Percentiles rank a stretch among this genome's conserved stretches.
Conservation (phyloP, 1,140 invertebrate species). For the Atta cephalotes region DNA sequence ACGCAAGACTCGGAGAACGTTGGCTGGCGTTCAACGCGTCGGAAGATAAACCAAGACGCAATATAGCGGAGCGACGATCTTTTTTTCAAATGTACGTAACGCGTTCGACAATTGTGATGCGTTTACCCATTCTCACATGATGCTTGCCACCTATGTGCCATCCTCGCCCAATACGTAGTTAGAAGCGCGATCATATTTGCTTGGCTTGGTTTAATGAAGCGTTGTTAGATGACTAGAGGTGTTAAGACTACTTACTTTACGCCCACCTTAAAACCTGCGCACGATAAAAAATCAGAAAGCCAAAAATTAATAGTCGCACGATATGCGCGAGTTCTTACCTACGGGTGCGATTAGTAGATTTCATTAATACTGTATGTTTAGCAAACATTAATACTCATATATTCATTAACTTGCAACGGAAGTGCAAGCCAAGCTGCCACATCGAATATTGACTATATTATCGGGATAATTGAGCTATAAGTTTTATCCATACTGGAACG, state of each 20-base stretch:
- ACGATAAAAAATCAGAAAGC: constrained; percentile 74
- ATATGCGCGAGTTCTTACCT: constrained; percentile 31
- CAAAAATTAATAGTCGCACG: constrained; percentile 67
- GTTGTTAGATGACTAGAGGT: constrained; percentile 84
- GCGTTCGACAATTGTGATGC: constrained; percentile 38
- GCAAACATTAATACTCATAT: constrained; percentile 27
- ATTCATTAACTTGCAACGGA: constrained; percentile 32
- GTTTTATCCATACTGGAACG: constrained; percentile 10
- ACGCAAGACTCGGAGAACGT: constrained; percentile 10
- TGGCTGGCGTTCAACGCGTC: constrained; percentile 43
- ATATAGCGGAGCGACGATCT: constrained; percentile 29
- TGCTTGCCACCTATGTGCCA: constrained; percentile 45
- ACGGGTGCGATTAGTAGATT: constrained; percentile 60
- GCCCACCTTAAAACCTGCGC: constrained; percentile 78
- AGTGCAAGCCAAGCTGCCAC: constrained; percentile 19
- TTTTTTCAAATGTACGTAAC: constrained; percentile 34
- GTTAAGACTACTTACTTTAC: constrained; percentile 80
- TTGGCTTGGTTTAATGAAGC: constrained; percentile 77
- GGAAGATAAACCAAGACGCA: constrained; percentile 56
- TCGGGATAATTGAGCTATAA: constrained; percentile 13
- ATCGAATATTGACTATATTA: background rate
- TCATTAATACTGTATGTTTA: constrained; percentile 36
- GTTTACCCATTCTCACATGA: constrained; percentile 48
- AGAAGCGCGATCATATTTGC: constrained; percentile 67
- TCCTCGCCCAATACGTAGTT: constrained; percentile 73